phyloP scores from a whole-genome alignment of 2,113 vertebrate genomes.

The Cyanistes caeruleus region DNA sequence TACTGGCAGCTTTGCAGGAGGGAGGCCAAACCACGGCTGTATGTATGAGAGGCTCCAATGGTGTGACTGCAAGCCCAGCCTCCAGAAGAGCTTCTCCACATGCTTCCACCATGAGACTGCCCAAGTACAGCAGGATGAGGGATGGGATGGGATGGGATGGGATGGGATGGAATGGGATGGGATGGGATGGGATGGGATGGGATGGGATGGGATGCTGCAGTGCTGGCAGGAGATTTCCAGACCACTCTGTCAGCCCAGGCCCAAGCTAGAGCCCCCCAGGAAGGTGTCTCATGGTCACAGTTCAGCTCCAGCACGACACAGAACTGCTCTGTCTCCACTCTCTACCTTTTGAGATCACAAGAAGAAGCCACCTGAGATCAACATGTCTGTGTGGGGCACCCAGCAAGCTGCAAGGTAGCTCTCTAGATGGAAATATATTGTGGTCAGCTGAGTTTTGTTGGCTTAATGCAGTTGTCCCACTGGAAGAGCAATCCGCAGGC shows the following conservation, averaged over 20 bases:
- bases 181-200: not conserved
- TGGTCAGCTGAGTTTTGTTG: not conserved
- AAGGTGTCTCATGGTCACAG: not conserved
- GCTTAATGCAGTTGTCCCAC: conserved; percentile 27
- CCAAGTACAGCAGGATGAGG: not conserved
- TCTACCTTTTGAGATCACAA: not conserved
- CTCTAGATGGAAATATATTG: not conserved
- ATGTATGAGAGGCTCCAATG: conserved; percentile 39
- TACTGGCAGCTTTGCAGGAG: conserved; percentile 74
- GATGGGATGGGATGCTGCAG: not conserved
- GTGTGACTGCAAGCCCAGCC: conserved; percentile 12
- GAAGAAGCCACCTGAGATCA: not conserved
- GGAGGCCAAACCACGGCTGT: conserved; percentile 68
- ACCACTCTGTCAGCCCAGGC: not conserved
- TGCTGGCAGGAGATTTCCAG: not conserved
- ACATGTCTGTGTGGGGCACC: not conserved
- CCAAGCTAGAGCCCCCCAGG: not conserved
- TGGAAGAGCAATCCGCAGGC: not conserved
- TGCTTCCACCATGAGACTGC: not conserved
- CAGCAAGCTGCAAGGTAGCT: not conserved
- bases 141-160: not conserved
- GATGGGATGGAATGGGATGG: not conserved
- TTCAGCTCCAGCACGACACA: not conserved
- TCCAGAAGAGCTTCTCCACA: conserved; percentile 38
- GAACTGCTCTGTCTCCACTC: not conserved